phyloP scores from a whole-genome alignment of 2,113 vertebrate species.

The Clarias macrocephalus region DNA sequence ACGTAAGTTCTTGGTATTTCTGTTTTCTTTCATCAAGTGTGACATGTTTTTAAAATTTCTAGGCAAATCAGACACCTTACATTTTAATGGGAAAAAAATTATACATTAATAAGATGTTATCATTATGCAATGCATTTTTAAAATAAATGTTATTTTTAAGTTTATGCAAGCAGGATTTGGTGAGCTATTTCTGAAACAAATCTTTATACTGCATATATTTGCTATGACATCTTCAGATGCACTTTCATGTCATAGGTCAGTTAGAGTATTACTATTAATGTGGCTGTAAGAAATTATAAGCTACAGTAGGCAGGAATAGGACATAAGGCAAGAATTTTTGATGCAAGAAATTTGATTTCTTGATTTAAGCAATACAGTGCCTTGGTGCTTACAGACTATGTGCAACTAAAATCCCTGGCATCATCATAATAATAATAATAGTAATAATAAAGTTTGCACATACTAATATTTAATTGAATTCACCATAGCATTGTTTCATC shows the following conservation, averaged over 20 bases:
- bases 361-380: background rate
- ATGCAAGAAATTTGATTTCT: background rate
- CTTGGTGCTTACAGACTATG: background rate
- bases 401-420: too few relatives aligned
- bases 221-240: background rate
- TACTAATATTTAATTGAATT: too few relatives aligned
- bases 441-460: too few relatives aligned
- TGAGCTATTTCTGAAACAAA: background rate
- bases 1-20: background rate
- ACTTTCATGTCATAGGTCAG: background rate
- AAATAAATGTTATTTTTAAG: background rate
- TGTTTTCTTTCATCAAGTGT: background rate
- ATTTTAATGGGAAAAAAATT: background rate
- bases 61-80: background rate
- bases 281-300: background rate
- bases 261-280: background rate
- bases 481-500: too few relatives aligned
- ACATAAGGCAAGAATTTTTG: background rate
- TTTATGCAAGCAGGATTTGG: background rate
- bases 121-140: background rate
- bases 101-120: background rate
- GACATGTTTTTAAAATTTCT: background rate
- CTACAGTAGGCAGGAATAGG: background rate
- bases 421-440: too few relatives aligned
- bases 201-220: background rate